A percentile compares a stretch with the other conserved stretches of the same genome.
phyloP scores from a whole-genome alignment of 92 coral and sea anemone genomes.

The Phenganax subtilis region DNA sequence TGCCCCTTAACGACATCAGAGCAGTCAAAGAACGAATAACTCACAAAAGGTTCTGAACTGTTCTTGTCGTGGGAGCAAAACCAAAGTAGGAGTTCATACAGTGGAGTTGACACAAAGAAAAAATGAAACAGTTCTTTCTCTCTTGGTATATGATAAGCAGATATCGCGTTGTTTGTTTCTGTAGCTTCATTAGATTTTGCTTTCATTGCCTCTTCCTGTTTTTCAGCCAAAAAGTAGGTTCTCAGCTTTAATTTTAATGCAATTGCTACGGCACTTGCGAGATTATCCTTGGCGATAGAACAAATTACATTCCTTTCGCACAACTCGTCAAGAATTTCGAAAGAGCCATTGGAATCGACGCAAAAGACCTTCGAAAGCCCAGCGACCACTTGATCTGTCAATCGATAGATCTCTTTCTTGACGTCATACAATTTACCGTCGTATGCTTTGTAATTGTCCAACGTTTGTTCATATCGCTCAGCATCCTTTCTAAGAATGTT shows the following conservation, averaged over 20 bases:
- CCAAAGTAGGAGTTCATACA: constrained; percentile 10
- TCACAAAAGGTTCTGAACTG: neutral
- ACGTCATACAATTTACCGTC: constrained; percentile 32
- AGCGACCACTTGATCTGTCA: constrained; percentile 23
- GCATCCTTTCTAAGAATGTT: neutral
- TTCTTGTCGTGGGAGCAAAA: neutral
- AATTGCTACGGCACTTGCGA: constrained; percentile 28
- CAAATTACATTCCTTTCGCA: constrained; percentile 6
- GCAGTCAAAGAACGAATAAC: constrained; percentile 10
- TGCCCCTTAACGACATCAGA: constrained; percentile 13
- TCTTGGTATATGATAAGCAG: constrained; percentile 8
- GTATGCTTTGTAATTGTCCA: neutral
- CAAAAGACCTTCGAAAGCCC: constrained; percentile 6
- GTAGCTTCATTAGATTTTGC: neutral
- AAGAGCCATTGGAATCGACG: constrained; percentile 1
- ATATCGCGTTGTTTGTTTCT: neutral
- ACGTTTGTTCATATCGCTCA: constrained; percentile 17
- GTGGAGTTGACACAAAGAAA: constrained; percentile 27
- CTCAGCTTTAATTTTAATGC: constrained; percentile 19
- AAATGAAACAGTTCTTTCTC: constrained; percentile 33
- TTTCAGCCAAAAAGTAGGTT: constrained; percentile 15
- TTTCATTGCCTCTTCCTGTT: constrained; percentile 6
- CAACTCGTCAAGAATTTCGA: constrained; percentile 23
- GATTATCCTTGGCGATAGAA: constrained; percentile 4
- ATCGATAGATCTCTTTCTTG: constrained; percentile 32